Base-by-base conservation (phyloP, 2,888 invertebrate species). In the Dascillus cervinus region DNA sequence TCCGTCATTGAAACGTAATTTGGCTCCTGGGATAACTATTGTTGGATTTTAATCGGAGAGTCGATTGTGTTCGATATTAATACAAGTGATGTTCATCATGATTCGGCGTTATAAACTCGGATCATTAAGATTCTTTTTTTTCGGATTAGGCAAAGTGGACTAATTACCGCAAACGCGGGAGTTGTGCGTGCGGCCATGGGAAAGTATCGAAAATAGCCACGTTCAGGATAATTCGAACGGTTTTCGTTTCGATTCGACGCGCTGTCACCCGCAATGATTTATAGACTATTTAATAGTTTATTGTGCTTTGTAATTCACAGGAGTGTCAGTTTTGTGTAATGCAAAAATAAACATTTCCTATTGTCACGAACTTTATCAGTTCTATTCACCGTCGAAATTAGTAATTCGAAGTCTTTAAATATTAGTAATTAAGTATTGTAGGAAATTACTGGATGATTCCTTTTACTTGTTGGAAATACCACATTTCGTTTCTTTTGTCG, bases 231-330 rank as follows among this genome's bases (percentile, higher is more conserved):
- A 53, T 52, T 52, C 47, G 49, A 54, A 50, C 46, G 43, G 47
- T 51, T 50, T 56, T 56, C 52, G 47, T 44, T 40, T 37, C 41
- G 44, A 61, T 61, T 60, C 50, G 60, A 47, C 50, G 44, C 55
- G 59, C 58, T 58, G 60, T 61, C 62, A 50, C 34, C 46, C 29
- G 39, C 45, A 49, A 58, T 61, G 62, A 62, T 62, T 62, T 58
- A 62, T 62, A 46, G 54, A 52, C 52, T 49, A 40, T 50, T 55
- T 58, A 58, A 60, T 60, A 58, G 58, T 58, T 55, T 57, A 56
- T 56, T 56, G 50, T 55, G 49, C 46, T 47, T 54, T 53, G 48
- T 50, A 44, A 40, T 30, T 40, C 35, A 40, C 34, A 40, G 44
- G 49, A 55, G 53, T 58, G 58, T 56, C 55, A 52, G 56, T 56